phyloP scores from a whole-genome alignment of 2,797 vertebrate genomes.

The Helostoma temminkii region DNA sequence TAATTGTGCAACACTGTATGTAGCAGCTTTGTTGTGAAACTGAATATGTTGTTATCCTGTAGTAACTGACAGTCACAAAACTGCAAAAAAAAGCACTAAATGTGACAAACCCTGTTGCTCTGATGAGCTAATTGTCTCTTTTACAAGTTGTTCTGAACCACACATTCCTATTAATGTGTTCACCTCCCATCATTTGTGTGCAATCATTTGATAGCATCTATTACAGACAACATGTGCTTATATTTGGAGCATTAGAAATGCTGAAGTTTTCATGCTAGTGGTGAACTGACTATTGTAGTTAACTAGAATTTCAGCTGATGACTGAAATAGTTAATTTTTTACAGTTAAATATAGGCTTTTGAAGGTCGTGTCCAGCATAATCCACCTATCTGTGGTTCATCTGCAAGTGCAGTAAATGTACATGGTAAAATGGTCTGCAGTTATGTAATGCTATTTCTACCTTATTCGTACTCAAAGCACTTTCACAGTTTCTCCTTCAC shows the following conservation, averaged over 20 bases:
- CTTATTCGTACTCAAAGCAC: too few relatives aligned
- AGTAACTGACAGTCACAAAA: too few relatives aligned
- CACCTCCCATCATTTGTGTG: constrained; percentile 1
- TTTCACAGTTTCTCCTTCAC: too few relatives aligned
- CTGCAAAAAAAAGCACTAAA: background rate
- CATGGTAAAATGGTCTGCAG: too few relatives aligned
- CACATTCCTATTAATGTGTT: background rate
- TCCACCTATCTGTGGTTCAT: background rate
- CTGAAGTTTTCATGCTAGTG: background rate
- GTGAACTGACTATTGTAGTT: background rate
- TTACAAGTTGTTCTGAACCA: constrained; percentile 6
- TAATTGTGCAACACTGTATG: too few relatives aligned
- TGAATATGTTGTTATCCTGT: too few relatives aligned
- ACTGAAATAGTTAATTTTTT: too few relatives aligned
- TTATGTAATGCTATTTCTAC: too few relatives aligned
- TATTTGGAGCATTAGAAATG: constrained; percentile 1
- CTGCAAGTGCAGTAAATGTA: background rate
- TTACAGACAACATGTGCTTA: background rate
- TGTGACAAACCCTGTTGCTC: background rate
- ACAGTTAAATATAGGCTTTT: too few relatives aligned
- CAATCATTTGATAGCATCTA: background rate
- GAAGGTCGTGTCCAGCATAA: background rate
- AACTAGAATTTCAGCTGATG: too few relatives aligned
- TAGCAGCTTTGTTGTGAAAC: too few relatives aligned
- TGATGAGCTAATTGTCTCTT: constrained; percentile 1